A percentile compares a stretch with the other conserved stretches of the same genome.
phyloP scores from a whole-genome alignment of 2,888 invertebrate genomes.

The Apodemia duryi region DNA sequence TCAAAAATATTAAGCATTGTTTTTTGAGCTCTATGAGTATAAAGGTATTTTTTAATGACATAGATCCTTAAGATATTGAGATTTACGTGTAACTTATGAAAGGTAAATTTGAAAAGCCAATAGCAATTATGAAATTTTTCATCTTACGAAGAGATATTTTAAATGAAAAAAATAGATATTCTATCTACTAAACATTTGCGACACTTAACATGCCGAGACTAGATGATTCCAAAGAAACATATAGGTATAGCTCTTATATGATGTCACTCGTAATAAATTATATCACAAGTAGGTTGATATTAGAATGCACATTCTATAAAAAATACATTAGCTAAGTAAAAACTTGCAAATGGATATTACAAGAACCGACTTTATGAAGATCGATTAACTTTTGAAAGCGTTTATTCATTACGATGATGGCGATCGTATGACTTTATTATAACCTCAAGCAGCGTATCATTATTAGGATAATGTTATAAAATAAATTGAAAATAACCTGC shows the following conservation, averaged over 20 bases:
- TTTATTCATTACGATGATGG: slow-evolving; percentile 69
- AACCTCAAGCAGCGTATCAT: slow-evolving; percentile 18
- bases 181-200: too few species aligned
- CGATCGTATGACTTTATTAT: slow-evolving; percentile 59
- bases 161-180: too few species aligned
- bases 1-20: too few species aligned
- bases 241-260: background rate
- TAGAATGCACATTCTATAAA: slow-evolving; percentile 13
- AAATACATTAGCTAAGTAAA: slow-evolving; percentile 22
- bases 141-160: too few species aligned
- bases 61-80: too few species aligned
- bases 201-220: too few species aligned
- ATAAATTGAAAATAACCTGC: slow-evolving; percentile 33
- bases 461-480: slow-evolving; percentile 18
- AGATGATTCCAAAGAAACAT: too few species aligned
- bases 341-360: slow-evolving; percentile 24
- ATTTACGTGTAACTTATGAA: too few species aligned
- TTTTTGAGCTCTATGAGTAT: too few species aligned
- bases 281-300: background rate
- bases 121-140: too few species aligned
- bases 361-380: slow-evolving; percentile 41
- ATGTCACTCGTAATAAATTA: slow-evolving; percentile 4
- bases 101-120: too few species aligned
- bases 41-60: too few species aligned
- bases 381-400: slow-evolving; percentile 70